Conservation (phyloP, 1,140 invertebrate species). For the Rhyacophila brunnea region DNA sequence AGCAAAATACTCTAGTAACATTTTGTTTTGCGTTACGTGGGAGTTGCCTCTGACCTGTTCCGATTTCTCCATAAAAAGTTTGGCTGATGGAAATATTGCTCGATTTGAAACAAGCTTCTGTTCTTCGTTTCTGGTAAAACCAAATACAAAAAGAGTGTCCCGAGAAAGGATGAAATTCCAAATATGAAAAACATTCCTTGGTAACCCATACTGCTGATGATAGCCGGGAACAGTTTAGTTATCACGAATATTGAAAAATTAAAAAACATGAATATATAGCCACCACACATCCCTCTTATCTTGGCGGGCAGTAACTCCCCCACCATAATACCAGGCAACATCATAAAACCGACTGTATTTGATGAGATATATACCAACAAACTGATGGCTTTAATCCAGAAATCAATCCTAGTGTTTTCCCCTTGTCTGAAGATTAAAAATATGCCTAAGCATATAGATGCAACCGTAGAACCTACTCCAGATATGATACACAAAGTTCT, state of each 20-base stretch:
- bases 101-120: constrained; percentile 73
- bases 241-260: constrained; percentile 67
- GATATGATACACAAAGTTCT: constrained; percentile 63
- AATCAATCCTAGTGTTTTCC: constrained; percentile 42
- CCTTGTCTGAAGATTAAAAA: constrained; percentile 52
- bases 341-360: constrained; percentile 71
- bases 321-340: constrained; percentile 68
- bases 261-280: constrained; percentile 68
- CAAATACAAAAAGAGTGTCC: constrained; percentile 67
- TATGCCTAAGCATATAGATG: constrained; percentile 58
- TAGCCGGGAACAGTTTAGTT: constrained; percentile 69
- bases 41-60: background rate
- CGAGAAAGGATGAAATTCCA: constrained; percentile 62
- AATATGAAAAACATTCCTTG: constrained; percentile 69
- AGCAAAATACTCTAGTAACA: background rate
- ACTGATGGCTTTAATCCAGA: constrained; percentile 53
- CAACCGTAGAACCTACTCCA: constrained; percentile 60
- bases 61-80: constrained; percentile 60
- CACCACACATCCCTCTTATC: constrained; percentile 63
- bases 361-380: constrained; percentile 65
- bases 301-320: constrained; percentile 69
- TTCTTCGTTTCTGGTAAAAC: constrained; percentile 83
- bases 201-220: constrained; percentile 59
- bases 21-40: background rate
- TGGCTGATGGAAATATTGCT: constrained; percentile 69